Evolutionary conservation across 2,797 vertebrate genomes (phyloP).

Genomic region (Poecilia picta): DNA sequence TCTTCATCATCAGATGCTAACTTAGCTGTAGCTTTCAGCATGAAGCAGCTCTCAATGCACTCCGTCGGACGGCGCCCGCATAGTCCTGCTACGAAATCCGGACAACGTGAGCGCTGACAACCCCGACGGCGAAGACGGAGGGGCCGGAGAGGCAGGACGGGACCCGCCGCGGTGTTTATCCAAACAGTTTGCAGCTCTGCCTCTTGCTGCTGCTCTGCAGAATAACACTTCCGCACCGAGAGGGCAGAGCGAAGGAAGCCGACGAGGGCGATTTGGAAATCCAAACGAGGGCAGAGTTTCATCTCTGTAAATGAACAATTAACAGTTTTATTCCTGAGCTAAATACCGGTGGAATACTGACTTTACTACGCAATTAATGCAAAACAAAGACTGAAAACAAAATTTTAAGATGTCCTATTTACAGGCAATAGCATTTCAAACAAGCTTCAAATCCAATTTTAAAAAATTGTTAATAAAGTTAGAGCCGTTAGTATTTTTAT

Average conservation of each 20-base stretch:
- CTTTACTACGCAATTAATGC: background rate
- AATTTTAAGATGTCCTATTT: background rate
- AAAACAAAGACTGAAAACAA: background rate
- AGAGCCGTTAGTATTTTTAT: background rate
- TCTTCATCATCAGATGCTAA: conserved; percentile 65
- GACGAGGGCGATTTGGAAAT: conserved; percentile 56
- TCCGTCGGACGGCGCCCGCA: conserved; percentile 70
- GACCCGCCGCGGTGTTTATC: conserved; percentile 44
- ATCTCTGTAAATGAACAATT: too few species aligned
- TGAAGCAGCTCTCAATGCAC: conserved; percentile 76
- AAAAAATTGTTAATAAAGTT: background rate
- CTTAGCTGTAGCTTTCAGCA: conserved; percentile 60
- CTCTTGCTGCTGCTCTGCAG: conserved; percentile 50
- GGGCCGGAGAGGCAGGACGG: conserved; percentile 17
- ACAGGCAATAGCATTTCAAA: background rate
- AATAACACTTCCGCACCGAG: conserved; percentile 79
- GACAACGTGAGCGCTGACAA: conserved; percentile 36
- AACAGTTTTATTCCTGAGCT: background rate
- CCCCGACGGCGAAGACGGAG: conserved; percentile 21
- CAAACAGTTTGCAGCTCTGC: conserved; percentile 63
- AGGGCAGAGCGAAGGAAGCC: conserved; percentile 67
- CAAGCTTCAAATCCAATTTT: background rate
- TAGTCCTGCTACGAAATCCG: conserved; percentile 59
- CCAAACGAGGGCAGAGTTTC: background rate
- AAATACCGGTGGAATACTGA: background rate